These are phyloP conservation scores for Endomychus coccineus DNA, from an alignment of 2,888 invertebrate genomes.

Conservation along the genomic window DNA sequence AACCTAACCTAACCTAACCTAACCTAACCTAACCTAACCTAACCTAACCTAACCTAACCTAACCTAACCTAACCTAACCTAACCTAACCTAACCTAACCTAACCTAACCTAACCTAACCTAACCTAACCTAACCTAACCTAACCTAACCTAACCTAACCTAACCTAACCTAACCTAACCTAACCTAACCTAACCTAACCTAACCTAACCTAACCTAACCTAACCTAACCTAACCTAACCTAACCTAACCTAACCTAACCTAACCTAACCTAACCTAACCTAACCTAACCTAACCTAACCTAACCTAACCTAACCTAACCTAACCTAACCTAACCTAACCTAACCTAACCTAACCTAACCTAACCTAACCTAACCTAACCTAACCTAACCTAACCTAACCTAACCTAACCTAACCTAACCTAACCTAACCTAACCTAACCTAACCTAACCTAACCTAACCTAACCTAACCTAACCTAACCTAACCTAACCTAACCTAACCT, in stretches of 20 bases:
- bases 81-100: slow-evolving; percentile 2
- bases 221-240: slow-evolving; percentile 15
- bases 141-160: slow-evolving; percentile 3
- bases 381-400: slow-evolving; percentile 2
- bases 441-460: slow-evolving; percentile 4
- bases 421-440: slow-evolving; percentile 8
- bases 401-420: slow-evolving; percentile 9
- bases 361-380: background rate
- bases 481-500: slow-evolving; percentile 14
- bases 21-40: slow-evolving; percentile 6
- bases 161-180: slow-evolving; percentile 6
- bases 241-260: no score
- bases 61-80: slow-evolving; percentile 3
- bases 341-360: slow-evolving; percentile 1
- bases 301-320: slow-evolving; percentile 2
- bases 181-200: slow-evolving; percentile 3
- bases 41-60: slow-evolving; percentile 3
- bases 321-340: slow-evolving; percentile 5
- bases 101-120: slow-evolving; percentile 3
- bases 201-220: slow-evolving; percentile 14
- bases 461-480: slow-evolving; percentile 11
- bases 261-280: slow-evolving; percentile 3
- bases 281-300: slow-evolving; percentile 1
- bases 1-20: slow-evolving; percentile 4
- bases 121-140: slow-evolving; percentile 5